Conservation (phyloP, 2,888 invertebrate genomes). For the Thereva unica region DNA sequence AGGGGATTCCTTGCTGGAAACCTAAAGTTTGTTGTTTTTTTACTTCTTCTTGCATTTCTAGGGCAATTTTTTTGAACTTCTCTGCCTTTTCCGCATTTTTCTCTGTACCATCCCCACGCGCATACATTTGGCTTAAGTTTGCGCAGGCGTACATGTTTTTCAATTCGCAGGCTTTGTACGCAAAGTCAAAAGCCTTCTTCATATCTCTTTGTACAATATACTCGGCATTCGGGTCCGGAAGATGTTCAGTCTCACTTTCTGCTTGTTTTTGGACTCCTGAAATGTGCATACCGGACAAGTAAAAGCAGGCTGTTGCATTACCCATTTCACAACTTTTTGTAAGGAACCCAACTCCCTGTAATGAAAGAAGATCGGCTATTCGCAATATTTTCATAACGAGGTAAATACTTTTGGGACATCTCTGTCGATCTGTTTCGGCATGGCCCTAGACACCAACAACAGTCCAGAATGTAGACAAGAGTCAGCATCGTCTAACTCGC, state of each 20-base stretch:
- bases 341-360: slow-evolving; percentile 64
- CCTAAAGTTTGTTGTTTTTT: slow-evolving; percentile 61
- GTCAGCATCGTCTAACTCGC: slow-evolving; percentile 69
- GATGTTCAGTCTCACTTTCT: slow-evolving; percentile 58
- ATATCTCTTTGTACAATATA: slow-evolving; percentile 68
- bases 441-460: slow-evolving; percentile 66
- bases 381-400: slow-evolving; percentile 11
- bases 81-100: slow-evolving; percentile 73
- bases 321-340: slow-evolving; percentile 65
- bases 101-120: slow-evolving; percentile 79
- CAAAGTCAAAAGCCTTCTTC: slow-evolving; percentile 77
- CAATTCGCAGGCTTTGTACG: slow-evolving; percentile 78
- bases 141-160: slow-evolving; percentile 87
- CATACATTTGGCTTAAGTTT: slow-evolving; percentile 86
- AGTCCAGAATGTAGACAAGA: slow-evolving; percentile 79
- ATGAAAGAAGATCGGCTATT: not conserved
- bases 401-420: slow-evolving; percentile 63
- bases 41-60: slow-evolving; percentile 71
- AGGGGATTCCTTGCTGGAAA: slow-evolving; percentile 63
- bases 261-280: slow-evolving; percentile 69
- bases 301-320: slow-evolving; percentile 76
- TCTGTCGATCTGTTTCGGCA: slow-evolving; percentile 60
- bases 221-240: slow-evolving; percentile 55
- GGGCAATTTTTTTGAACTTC: slow-evolving; percentile 71
- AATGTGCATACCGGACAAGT: slow-evolving; percentile 78